These are phyloP conservation scores for Archocentrus centrarchus DNA, from an alignment of 2,113 vertebrate species.

Conservation along the genomic window DNA sequence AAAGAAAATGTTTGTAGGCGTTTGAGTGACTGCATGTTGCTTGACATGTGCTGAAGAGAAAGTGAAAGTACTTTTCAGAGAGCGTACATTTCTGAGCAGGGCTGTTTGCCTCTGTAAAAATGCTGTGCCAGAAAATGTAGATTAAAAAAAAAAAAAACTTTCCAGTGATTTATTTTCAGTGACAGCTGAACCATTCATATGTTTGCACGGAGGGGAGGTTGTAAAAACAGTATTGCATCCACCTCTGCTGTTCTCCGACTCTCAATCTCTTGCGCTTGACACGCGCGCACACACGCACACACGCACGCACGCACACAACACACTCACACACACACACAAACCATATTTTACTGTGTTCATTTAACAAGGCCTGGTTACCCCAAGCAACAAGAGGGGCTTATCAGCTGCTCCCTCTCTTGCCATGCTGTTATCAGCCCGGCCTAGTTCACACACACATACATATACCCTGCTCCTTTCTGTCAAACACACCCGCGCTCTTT, in stretches of 20 bases:
- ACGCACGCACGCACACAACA: constrained; percentile 1
- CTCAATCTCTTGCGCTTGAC: constrained; percentile 7
- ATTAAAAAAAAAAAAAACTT: background rate
- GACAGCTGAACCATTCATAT: background rate
- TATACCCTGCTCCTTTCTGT: constrained; percentile 54
- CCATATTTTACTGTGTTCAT: constrained; percentile 59
- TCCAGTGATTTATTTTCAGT: background rate
- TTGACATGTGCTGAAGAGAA: constrained; percentile 65
- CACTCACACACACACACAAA: background rate
- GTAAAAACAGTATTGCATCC: constrained; percentile 23
- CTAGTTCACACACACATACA: constrained; percentile 66
- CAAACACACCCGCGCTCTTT: constrained; percentile 48
- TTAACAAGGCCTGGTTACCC: constrained; percentile 68
- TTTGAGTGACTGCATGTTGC: background rate
- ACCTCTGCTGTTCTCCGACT: constrained; percentile 25
- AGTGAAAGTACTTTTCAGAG: constrained; percentile 67
- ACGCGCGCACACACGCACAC: constrained; percentile 7
- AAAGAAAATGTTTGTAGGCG: too few relatives aligned
- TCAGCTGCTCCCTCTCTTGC: constrained; percentile 65
- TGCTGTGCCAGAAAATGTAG: background rate
- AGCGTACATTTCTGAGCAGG: background rate
- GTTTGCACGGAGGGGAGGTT: background rate
- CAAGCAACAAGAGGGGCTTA: constrained; percentile 73
- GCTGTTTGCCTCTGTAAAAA: constrained; percentile 10
- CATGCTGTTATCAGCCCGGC: constrained; percentile 75